Percentiles rank a stretch among this genome's conserved stretches.
Evolutionary conservation across 2,888 invertebrate species (phyloP).

Genomic region (Drosophila lacicola): DNA sequence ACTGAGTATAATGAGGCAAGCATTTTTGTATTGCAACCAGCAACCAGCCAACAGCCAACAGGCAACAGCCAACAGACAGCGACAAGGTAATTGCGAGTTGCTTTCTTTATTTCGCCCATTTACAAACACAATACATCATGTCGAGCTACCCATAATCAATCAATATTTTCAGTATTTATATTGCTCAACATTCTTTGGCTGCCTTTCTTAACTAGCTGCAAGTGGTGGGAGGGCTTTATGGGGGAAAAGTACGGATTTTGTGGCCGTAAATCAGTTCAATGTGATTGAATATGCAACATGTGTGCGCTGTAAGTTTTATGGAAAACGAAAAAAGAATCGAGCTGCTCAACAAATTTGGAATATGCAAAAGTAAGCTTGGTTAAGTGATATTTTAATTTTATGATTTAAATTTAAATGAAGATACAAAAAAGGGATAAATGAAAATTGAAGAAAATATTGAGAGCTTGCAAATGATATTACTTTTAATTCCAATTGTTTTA

Average conservation of each 20-base stretch:
- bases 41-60: slow-evolving; percentile 6
- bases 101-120: slow-evolving; percentile 12
- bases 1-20: slow-evolving; percentile 53
- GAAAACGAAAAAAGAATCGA: neutral
- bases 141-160: slow-evolving; percentile 67
- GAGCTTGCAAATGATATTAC: too few relatives aligned
- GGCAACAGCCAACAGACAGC: slow-evolving; percentile 17
- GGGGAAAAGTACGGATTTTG: neutral
- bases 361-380: neutral
- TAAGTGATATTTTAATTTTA: neutral
- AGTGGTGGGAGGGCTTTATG: neutral
- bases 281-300: slow-evolving; percentile 40
- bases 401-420: too few relatives aligned
- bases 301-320: slow-evolving; percentile 9
- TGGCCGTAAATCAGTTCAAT: slow-evolving; percentile 31
- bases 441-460: neutral
- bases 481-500: too few relatives aligned
- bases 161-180: slow-evolving; percentile 58
- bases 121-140: slow-evolving; percentile 68
- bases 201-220: slow-evolving; percentile 3
- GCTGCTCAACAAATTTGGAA: neutral
- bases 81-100: slow-evolving; percentile 68
- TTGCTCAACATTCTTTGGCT: slow-evolving; percentile 18
- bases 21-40: slow-evolving; percentile 39
- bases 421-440: neutral